Base-by-base conservation (phyloP, 2,113 vertebrate species). In the Oreamnos americanus region DNA sequence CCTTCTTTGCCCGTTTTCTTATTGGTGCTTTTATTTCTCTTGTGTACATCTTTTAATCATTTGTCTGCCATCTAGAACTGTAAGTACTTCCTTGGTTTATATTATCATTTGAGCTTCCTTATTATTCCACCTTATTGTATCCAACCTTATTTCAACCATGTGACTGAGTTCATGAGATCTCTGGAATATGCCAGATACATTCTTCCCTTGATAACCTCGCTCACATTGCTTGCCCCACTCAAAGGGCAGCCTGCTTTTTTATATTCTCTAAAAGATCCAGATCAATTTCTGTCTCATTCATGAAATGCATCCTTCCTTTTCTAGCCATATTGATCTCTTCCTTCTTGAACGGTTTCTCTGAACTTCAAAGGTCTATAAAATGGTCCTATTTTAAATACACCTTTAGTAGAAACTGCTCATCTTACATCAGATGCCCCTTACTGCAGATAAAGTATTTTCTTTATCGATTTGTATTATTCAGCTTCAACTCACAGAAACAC, bases 331-430 rank as follows among this genome's bases (percentile, higher is more conserved):
- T 94, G 94, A 92, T 94, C 39, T 93, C 19, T 94, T 14, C 21
- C 21, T 96, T 90, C 67, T 92, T 86, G 78, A 97, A 71, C 55
- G 78, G 67, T 93, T 91, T 97, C 81, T 94, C 23, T 94, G 71
- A 91, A 83, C 79, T 91, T n/a, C 28, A 88, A 84, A 95, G 47
- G 60, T 64, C 91, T 95, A 91, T 84, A 91, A 96, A 90, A 55
- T 82, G 36, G 47, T 82, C 58, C 64, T 93, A 94, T 49, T 55
- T 39, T 39, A 79, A 47, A 92, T 92, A 81, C 45, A 87, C 19
- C 55, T 95, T 90, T 55, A 92, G n/a, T 92, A 81, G 76, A 92
- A 85, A 64, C 13, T 49, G 49, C 81, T 91, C 83, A 28, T 95
- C 83, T 93, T 74, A 64, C 11, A 23, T 39, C 85, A 89, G 76